These are phyloP conservation scores for Zingel zingel DNA, from an alignment of 2,113 vertebrate species.

Conservation along the genomic window DNA sequence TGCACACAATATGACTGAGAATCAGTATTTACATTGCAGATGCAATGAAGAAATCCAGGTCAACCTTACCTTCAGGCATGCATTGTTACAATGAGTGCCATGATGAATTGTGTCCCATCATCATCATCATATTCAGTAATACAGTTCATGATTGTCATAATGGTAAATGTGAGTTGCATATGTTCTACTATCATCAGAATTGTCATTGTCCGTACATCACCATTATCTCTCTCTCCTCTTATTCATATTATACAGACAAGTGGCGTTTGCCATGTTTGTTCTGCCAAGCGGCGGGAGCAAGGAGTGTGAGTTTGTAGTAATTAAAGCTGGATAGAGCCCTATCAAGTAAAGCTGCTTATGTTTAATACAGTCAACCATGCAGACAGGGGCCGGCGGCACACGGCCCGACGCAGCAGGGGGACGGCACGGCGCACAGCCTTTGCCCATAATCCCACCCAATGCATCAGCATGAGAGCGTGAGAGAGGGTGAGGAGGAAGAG, in stretches of 20 bases:
- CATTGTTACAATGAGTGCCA: slow-evolving; percentile 2
- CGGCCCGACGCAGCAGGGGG: slow-evolving; percentile 52
- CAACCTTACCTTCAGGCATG: slow-evolving; percentile 41
- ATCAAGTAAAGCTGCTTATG: slow-evolving; percentile 87
- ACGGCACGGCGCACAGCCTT: slow-evolving; percentile 54
- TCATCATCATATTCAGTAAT: slow-evolving; percentile 14
- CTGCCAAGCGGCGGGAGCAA: slow-evolving; percentile 52
- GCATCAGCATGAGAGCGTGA: slow-evolving; percentile 69
- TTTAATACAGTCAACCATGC: slow-evolving; percentile 84
- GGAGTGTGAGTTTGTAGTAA: slow-evolving; percentile 81
- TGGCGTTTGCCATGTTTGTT: slow-evolving; percentile 67
- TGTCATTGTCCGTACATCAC: slow-evolving; percentile 6
- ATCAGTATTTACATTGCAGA: slow-evolving; percentile 40
- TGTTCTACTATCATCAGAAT: slow-evolving; percentile 4
- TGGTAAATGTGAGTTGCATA: slow-evolving; percentile 20
- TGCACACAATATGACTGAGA: slow-evolving; percentile 21
- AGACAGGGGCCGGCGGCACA: slow-evolving; percentile 62
- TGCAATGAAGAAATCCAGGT: slow-evolving; percentile 42
- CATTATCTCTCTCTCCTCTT: slow-evolving; percentile 1
- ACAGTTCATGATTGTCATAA: slow-evolving; percentile 10
- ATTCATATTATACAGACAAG: slow-evolving; percentile 37
- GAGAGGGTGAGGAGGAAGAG: slow-evolving; percentile 21
- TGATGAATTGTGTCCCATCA: slow-evolving; percentile 21
- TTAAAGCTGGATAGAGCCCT: slow-evolving; percentile 84
- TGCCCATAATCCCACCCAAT: slow-evolving; percentile 78